Evolutionary conservation across 2,888 invertebrate genomes (phyloP).

Genomic region (Trypoxylon attenuatum): DNA sequence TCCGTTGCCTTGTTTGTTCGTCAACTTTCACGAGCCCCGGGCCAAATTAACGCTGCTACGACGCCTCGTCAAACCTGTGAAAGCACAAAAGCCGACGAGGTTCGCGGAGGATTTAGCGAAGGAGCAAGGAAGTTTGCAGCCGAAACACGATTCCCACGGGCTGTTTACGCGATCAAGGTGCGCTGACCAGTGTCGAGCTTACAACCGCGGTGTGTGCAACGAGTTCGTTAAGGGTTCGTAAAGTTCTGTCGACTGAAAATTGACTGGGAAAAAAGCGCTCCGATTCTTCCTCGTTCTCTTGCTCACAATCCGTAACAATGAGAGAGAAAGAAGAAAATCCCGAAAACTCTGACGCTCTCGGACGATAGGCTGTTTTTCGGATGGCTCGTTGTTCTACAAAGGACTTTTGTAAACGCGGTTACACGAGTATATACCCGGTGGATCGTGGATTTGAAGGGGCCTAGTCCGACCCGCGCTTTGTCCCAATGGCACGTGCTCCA

Average conservation of each 20-base stretch:
- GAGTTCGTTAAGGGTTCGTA: not conserved
- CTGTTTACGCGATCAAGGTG: not conserved
- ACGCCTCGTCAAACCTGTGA: no score
- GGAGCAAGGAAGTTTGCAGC: not conserved
- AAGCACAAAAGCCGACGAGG: no score
- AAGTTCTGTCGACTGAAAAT: not conserved
- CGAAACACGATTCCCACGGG: not conserved
- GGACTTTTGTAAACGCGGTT: conserved; percentile 21
- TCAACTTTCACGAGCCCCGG: not conserved
- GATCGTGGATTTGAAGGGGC: conserved; percentile 20
- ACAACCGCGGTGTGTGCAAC: not conserved
- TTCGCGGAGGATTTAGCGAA: not conserved
- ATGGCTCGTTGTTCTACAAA: conserved; percentile 15
- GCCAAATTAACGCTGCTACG: not conserved
- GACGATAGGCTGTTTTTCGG: conserved; percentile 2
- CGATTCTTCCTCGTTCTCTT: no score
- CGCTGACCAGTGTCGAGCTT: no score
- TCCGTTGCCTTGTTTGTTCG: not conserved
- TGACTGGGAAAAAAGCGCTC: not conserved
- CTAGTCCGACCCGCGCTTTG: conserved; percentile 11
- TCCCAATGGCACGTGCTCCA: conserved; percentile 54
- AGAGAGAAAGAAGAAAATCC: not conserved
- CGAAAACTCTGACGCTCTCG: conserved; percentile 1
- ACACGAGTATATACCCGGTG: conserved; percentile 11
- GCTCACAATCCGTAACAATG: not conserved